Conservation (phyloP, 2,888 invertebrate species). For the Keiferia lycopersicella region DNA sequence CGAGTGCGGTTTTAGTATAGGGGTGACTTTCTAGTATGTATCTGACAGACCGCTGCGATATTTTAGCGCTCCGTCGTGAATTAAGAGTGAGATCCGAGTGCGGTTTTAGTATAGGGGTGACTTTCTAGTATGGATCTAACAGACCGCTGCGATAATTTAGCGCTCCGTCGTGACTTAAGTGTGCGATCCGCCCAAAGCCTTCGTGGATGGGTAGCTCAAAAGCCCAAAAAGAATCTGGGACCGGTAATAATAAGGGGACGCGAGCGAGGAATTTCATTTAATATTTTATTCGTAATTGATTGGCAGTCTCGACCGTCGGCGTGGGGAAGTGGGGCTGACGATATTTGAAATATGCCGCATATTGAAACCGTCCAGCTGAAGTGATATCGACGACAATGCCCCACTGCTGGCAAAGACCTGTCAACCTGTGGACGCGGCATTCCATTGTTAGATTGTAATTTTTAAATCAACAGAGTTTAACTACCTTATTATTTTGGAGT, state of each 20-base stretch:
- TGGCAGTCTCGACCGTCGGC: constrained; percentile 45
- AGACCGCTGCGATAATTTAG: no score
- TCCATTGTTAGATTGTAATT: background rate
- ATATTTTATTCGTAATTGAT: constrained; percentile 69
- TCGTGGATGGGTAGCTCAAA: background rate
- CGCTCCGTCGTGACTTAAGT: no score
- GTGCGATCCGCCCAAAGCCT: no score
- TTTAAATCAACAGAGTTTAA: no score
- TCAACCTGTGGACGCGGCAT: background rate
- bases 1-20: no score
- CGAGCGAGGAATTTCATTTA: constrained; percentile 50
- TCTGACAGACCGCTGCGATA: no score
- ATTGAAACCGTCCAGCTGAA: constrained; percentile 71
- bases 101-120: no score
- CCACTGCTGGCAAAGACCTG: constrained; percentile 31
- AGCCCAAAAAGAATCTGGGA: constrained; percentile 29
- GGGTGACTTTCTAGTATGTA: no score
- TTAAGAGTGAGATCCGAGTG: no score
- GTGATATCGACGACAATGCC: constrained; percentile 62
- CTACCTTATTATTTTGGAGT: no score
- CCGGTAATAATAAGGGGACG: constrained; percentile 30
- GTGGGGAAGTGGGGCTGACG: constrained; percentile 47
- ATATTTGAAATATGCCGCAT: constrained; percentile 75
- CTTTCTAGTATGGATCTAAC: no score
- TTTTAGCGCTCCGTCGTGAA: no score